Percentiles rank a stretch among this genome's conserved stretches.
Evolutionary conservation across 2,888 invertebrate genomes (phyloP).

Genomic region (Cheilosia vulpina): DNA sequence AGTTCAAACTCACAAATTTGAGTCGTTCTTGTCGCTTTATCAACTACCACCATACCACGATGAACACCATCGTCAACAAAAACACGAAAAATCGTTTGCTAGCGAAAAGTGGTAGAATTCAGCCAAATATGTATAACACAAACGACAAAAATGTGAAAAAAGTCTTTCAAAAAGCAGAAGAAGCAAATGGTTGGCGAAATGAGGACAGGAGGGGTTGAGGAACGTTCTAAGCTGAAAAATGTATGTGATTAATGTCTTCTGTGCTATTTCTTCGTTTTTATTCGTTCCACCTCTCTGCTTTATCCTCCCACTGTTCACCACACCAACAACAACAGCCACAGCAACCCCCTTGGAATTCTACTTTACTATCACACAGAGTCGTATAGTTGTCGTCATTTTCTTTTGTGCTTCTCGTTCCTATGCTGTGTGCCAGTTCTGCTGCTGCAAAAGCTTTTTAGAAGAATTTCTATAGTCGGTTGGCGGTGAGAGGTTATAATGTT

Average conservation of each 20-base stretch:
- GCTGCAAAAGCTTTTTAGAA: slow-evolving; percentile 55
- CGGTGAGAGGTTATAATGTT: slow-evolving; percentile 25
- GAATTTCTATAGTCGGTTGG: slow-evolving; percentile 48
- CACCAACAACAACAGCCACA: slow-evolving; percentile 1
- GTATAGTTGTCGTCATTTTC: slow-evolving; percentile 43
- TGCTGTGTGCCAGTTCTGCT: slow-evolving; percentile 20
- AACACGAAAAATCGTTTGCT: slow-evolving; percentile 11
- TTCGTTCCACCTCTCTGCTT: slow-evolving; percentile 22
- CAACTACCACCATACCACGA: slow-evolving; percentile 9
- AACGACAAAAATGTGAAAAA: slow-evolving; percentile 9
- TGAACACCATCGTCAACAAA: not conserved
- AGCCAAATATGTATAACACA: not conserved
- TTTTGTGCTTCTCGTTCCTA: slow-evolving; percentile 60
- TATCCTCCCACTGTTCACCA: slow-evolving; percentile 24
- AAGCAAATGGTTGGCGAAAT: not conserved
- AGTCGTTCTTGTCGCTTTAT: slow-evolving; percentile 9
- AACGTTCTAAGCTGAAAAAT: slow-evolving; percentile 58
- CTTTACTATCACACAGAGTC: slow-evolving; percentile 45
- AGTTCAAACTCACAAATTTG: slow-evolving; percentile 52
- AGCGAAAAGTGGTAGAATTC: not conserved
- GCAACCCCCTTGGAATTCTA: slow-evolving; percentile 43
- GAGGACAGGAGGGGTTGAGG: not conserved
- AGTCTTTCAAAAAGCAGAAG: slow-evolving; percentile 42
- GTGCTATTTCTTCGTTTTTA: slow-evolving; percentile 26
- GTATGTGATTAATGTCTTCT: slow-evolving; percentile 67